Evolutionary conservation across 2,888 invertebrate species (phyloP).

Genomic region (Eucera pruinosa): DNA sequence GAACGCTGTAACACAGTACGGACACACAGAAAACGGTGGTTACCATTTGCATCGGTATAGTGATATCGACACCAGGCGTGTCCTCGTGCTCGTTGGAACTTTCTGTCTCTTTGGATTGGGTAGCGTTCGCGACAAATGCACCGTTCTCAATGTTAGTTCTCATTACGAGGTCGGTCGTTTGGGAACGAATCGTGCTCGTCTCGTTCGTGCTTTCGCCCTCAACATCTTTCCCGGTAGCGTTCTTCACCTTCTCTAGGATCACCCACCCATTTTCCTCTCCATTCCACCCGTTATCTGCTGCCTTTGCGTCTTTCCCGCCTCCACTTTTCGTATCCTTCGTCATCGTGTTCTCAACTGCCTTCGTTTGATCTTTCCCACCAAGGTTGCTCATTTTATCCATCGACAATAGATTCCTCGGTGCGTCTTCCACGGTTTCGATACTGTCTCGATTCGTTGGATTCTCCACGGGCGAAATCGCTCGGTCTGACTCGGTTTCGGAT

Average conservation of each 20-base stretch:
- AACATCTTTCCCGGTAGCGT: constrained; percentile 51
- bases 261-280: constrained; percentile 73
- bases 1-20: constrained; percentile 83
- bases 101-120: constrained; percentile 72
- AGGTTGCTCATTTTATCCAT: neutral
- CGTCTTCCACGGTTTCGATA: neutral
- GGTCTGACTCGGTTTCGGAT: constrained; percentile 74
- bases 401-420: neutral
- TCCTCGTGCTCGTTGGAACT: constrained; percentile 68
- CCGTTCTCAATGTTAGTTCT: constrained; percentile 72
- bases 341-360: neutral
- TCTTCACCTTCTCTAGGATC: constrained; percentile 58
- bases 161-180: constrained; percentile 68
- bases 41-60: constrained; percentile 83
- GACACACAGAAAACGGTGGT: constrained; percentile 84
- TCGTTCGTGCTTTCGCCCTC: constrained; percentile 57
- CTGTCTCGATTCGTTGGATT: neutral
- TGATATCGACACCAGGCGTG: constrained; percentile 74
- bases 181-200: constrained; percentile 69
- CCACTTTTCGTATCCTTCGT: neutral
- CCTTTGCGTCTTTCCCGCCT: neutral
- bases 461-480: constrained; percentile 14
- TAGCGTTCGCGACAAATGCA: constrained; percentile 71
- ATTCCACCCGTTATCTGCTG: constrained; percentile 55
- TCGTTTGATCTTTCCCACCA: neutral